Conservation (phyloP, 2,113 vertebrate genomes). For the Ceyx margarethae region DNA sequence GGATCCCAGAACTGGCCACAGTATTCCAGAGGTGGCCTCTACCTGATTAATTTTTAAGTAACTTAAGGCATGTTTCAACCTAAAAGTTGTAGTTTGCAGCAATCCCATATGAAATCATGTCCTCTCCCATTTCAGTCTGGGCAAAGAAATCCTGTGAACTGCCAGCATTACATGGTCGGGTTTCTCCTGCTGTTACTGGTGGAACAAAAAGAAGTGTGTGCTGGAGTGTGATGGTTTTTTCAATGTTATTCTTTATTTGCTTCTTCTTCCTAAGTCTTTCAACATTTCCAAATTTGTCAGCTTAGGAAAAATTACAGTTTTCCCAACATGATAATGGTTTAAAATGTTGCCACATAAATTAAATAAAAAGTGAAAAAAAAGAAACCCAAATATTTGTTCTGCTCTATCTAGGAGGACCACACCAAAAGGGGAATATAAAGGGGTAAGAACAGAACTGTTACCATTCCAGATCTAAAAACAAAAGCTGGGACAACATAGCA, state of each 20-base stretch:
- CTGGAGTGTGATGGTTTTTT: neutral
- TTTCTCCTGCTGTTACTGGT: neutral
- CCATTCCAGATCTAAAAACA: neutral
- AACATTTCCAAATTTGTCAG: neutral
- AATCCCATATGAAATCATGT: neutral
- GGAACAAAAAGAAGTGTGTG: neutral
- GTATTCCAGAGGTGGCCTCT: no score
- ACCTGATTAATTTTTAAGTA: neutral
- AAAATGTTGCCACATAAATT: neutral
- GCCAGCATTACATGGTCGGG: neutral
- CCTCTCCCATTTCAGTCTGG: neutral
- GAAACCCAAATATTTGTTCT: neutral
- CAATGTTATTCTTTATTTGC: neutral
- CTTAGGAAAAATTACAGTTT: neutral
- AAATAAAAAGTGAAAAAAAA: neutral
- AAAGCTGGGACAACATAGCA: neutral
- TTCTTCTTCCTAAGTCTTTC: neutral
- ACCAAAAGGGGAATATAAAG: neutral
- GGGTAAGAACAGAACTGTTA: neutral
- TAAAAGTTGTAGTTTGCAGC: fast-evolving
- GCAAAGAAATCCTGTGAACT: neutral
- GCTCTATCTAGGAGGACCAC: neutral
- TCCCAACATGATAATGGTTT: neutral
- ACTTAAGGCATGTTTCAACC: neutral
- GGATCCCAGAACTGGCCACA: no score